Conservation (phyloP, 2,888 invertebrate species). For the Euclidia mi region DNA sequence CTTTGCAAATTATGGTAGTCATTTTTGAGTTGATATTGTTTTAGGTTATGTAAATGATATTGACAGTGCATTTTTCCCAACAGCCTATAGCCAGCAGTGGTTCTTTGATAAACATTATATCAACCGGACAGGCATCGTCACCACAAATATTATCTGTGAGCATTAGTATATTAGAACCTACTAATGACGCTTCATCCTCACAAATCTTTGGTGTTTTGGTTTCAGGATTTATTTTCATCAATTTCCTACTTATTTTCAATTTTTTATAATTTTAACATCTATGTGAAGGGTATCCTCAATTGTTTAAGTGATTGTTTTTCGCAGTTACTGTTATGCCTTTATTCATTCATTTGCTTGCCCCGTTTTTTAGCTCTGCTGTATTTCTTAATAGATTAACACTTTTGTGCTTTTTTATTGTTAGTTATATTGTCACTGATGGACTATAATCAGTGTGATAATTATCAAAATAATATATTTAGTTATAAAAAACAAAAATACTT, state of each 20-base stretch:
- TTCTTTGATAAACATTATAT: slow-evolving; percentile 88
- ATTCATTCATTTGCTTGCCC: slow-evolving; percentile 5
- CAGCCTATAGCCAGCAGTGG: slow-evolving; percentile 87
- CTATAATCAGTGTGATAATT: too few relatives aligned
- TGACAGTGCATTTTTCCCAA: slow-evolving; percentile 63
- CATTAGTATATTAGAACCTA: slow-evolving; percentile 68
- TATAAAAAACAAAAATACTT: too few relatives aligned
- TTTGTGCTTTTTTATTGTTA: too few relatives aligned
- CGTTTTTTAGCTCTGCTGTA: neutral
- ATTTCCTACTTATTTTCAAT: neutral
- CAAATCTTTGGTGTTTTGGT: slow-evolving; percentile 58
- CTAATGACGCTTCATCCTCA: slow-evolving; percentile 55
- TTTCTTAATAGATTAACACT: neutral
- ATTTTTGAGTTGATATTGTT: neutral
- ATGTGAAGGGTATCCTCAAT: neutral
- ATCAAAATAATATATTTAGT: too few relatives aligned
- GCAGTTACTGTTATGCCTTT: slow-evolving; percentile 1
- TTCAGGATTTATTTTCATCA: slow-evolving; percentile 26
- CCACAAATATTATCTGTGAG: slow-evolving; percentile 87
- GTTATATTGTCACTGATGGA: too few relatives aligned
- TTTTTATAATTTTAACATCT: slow-evolving; percentile 1
- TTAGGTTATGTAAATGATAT: slow-evolving; percentile 18
- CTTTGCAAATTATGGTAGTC: too few relatives aligned
- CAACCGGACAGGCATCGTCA: slow-evolving; percentile 86
- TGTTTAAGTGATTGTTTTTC: neutral